These are phyloP conservation scores for Gymnothorax reevesii DNA, from an alignment of 2,797 vertebrate genomes.

Conservation along the genomic window DNA sequence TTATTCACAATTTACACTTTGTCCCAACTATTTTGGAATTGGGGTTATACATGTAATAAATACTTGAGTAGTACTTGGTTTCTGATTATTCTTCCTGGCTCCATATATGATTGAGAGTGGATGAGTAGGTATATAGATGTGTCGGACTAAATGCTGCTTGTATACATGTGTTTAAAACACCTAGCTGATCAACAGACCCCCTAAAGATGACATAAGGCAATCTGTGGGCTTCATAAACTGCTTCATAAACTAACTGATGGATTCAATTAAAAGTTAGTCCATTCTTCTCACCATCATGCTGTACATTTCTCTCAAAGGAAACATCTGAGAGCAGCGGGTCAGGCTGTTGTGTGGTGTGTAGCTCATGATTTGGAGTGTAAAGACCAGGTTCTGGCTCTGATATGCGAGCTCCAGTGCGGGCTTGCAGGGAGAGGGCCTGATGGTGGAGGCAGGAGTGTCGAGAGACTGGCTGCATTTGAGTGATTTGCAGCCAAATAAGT, in stretches of 20 bases:
- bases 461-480: not conserved
- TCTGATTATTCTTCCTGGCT: too few species aligned
- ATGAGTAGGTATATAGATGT: conserved; percentile 12
- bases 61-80: too few species aligned
- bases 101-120: not conserved
- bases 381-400: not conserved
- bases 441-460: not conserved
- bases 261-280: not conserved
- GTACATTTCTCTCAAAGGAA: not conserved
- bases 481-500: not conserved
- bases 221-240: not conserved
- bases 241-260: not conserved
- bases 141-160: not conserved
- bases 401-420: not conserved
- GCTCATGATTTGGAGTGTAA: not conserved
- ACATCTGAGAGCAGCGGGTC: not conserved
- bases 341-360: not conserved
- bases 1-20: too few species aligned
- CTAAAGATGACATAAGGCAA: not conserved
- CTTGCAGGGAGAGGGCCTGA: not conserved
- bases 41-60: too few species aligned
- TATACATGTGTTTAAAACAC: conserved; percentile 30
- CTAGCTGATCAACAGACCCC: not conserved
- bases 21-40: too few species aligned
- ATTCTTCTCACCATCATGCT: not conserved